Conservation (phyloP, 2,888 invertebrate species). For the Rutpela maculata region DNA sequence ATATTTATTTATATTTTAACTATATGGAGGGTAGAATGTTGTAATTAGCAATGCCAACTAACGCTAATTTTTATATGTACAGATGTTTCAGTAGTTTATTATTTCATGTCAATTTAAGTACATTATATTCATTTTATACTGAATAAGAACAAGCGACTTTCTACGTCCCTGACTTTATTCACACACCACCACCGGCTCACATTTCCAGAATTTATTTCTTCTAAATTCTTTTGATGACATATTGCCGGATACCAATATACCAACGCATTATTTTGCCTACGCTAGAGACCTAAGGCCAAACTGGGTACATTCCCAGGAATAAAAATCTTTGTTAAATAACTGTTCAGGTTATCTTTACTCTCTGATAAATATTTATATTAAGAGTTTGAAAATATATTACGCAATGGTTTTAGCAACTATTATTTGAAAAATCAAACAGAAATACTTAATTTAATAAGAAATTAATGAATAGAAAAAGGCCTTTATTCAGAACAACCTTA, state of each 20-base stretch:
- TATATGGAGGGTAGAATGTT: too few species aligned
- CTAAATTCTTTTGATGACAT: conserved; percentile 57
- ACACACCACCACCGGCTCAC: conserved; percentile 44
- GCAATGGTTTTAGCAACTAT: too few species aligned
- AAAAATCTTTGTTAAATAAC: not conserved
- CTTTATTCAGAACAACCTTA: too few species aligned
- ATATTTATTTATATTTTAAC: too few species aligned
- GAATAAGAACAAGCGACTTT: not conserved
- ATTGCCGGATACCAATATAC: conserved; percentile 50
- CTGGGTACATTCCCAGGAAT: not conserved
- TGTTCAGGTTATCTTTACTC: not conserved
- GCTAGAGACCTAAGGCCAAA: conserved; percentile 1
- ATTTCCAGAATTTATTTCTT: conserved; percentile 57
- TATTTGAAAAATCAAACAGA: too few species aligned
- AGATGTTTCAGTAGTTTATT: too few species aligned
- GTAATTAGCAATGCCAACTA: too few species aligned
- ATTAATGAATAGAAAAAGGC: too few species aligned
- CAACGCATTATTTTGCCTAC: conserved; percentile 34
- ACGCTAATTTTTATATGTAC: too few species aligned
- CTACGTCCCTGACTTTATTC: conserved; percentile 51
- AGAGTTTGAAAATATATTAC: too few species aligned
- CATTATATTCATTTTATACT: not conserved
- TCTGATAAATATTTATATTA: not conserved
- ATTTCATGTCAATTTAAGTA: not conserved
- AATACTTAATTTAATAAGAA: too few species aligned